phyloP scores from a whole-genome alignment of 2,888 invertebrate species.

The Tipula helvola region DNA sequence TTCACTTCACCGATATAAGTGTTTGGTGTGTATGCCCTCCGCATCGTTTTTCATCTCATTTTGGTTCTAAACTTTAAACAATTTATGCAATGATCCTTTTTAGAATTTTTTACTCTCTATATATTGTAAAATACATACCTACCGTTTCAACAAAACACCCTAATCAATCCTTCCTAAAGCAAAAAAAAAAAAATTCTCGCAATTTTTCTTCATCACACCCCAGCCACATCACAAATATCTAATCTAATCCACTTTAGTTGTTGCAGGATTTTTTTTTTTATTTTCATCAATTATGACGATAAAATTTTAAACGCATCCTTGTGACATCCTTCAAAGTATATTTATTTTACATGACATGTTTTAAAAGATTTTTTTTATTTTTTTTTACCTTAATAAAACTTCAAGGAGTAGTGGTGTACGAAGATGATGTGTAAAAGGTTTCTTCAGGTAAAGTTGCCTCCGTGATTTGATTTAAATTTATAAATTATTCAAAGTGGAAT shows the following conservation, averaged over 20 bases:
- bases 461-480: background rate
- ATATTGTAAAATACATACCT: background rate
- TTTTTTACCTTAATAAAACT: background rate
- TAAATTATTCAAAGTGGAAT: constrained; percentile 4
- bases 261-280: background rate
- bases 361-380: background rate
- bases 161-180: background rate
- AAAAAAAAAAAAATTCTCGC: background rate
- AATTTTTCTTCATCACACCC: background rate
- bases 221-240: background rate
- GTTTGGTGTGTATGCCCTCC: background rate
- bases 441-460: background rate
- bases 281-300: background rate
- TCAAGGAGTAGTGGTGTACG: background rate
- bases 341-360: constrained; percentile 4
- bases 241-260: background rate
- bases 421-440: background rate
- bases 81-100: background rate
- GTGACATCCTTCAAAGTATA: background rate
- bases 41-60: background rate
- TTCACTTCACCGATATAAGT: background rate
- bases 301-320: constrained; percentile 4
- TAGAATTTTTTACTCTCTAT: background rate
- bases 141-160: background rate
- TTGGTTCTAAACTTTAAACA: background rate